phyloP scores from a whole-genome alignment of 2,888 invertebrate genomes.

The Leptodirus hochenwartii region DNA sequence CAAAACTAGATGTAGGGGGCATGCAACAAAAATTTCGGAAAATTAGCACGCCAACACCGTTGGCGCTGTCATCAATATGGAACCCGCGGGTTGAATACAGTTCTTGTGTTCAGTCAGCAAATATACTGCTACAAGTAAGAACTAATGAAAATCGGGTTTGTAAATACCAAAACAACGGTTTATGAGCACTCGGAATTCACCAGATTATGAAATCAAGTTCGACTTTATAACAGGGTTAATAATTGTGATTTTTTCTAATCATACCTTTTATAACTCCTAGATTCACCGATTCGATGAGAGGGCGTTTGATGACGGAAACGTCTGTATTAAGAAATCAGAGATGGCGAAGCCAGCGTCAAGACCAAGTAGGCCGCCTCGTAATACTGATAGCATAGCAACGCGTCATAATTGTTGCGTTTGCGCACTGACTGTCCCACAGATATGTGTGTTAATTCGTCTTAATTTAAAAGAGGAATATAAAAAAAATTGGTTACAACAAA shows the following conservation, averaged over 20 bases:
- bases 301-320: slow-evolving; percentile 32
- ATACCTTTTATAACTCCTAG: slow-evolving; percentile 29
- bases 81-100: slow-evolving; percentile 21
- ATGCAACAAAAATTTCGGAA: slow-evolving; percentile 45
- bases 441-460: too few species aligned
- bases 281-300: slow-evolving; percentile 37
- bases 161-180: too few species aligned
- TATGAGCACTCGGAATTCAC: too few species aligned
- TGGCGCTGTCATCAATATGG: slow-evolving; percentile 49
- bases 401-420: not conserved
- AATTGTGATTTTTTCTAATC: slow-evolving; percentile 12
- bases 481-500: too few species aligned
- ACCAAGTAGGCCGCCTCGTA: slow-evolving; percentile 3
- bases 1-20: slow-evolving; percentile 35
- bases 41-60: slow-evolving; percentile 50
- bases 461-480: too few species aligned
- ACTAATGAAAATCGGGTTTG: too few species aligned
- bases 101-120: too few species aligned
- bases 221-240: too few species aligned
- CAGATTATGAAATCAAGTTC: too few species aligned
- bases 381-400: too few species aligned
- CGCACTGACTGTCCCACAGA: too few species aligned
- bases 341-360: slow-evolving; percentile 29
- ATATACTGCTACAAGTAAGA: too few species aligned
- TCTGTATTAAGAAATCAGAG: slow-evolving; percentile 27